Percentiles rank a stretch among this genome's conserved stretches.
phyloP scores from a whole-genome alignment of 2,888 invertebrate genomes.

The Dicyrtomina minuta region DNA sequence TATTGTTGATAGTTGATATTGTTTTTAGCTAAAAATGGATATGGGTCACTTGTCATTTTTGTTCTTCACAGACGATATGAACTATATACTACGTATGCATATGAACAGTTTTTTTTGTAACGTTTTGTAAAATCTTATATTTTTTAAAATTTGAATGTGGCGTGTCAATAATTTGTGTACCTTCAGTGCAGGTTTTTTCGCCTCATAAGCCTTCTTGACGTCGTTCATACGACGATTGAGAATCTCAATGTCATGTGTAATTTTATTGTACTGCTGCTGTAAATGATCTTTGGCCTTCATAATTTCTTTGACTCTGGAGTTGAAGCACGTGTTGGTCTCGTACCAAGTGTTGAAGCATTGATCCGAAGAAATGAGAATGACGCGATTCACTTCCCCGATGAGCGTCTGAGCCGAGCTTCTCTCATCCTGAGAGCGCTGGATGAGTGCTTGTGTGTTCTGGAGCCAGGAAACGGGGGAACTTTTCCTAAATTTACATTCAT shows the following conservation, averaged over 20 bases:
- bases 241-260: slow-evolving; percentile 46
- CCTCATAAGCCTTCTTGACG: slow-evolving; percentile 47
- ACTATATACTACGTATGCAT: no score
- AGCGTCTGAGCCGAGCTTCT: slow-evolving; percentile 73
- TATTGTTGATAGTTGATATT: no score
- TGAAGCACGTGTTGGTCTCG: slow-evolving; percentile 47
- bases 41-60: no score
- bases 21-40: no score
- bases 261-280: slow-evolving; percentile 43
- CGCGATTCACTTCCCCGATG: slow-evolving; percentile 41
- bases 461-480: slow-evolving; percentile 81
- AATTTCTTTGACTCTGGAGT: slow-evolving; percentile 44
- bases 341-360: slow-evolving; percentile 50
- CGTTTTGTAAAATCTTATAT: no score
- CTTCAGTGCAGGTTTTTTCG: slow-evolving; percentile 46
- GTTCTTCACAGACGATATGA: no score
- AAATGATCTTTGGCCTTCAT: slow-evolving; percentile 41
- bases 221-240: slow-evolving; percentile 44
- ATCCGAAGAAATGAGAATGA: slow-evolving; percentile 45
- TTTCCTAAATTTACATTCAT: slow-evolving; percentile 61
- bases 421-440: slow-evolving; percentile 80
- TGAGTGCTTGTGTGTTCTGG: slow-evolving; percentile 73
- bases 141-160: no score
- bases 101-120: no score
- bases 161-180: slow-evolving; percentile 28